Evolutionary conservation across 2,797 vertebrate genomes (phyloP), one percentile per base, ranked within the genome.

Genomic region (Xenentodon cancila): DNA sequence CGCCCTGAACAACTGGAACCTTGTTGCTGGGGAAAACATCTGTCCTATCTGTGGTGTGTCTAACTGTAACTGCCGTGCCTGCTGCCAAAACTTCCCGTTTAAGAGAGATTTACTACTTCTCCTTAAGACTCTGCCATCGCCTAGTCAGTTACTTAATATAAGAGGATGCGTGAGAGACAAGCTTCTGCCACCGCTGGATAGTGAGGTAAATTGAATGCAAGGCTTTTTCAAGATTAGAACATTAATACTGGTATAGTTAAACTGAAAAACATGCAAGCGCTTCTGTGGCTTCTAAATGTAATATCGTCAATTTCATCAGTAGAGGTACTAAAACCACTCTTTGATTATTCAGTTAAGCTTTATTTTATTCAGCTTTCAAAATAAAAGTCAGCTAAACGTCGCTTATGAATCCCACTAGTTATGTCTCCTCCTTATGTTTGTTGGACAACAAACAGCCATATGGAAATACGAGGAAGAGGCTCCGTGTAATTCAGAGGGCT

Each of bases 71-170:
- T 63, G 50, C 56, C 48, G 63, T 58, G 68, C 74, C 67, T 68
- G 65, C 76, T 88, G 77, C 76, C 59, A 25, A 77, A 76, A 80
- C 53, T 22, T 56, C 34, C 18, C 19, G 1, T 57, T 71, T 60
- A 40, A 48, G 40, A 69, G 69, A 79, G 84, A 84, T 84, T 86
- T 82, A 55, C 71, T 59, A 48, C 51, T 3, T n/a, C 75, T 79
- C 22, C 76, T 83, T 85, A 80, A 86, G 75, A 83, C 73, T 53
- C 67, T 44, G 72, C 49, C 64, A 16, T 55, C 49, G 63, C 53
- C 32, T 16, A 30, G 46, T 67, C 44, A 46, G 52, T 68, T 37
- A 42, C 42, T 80, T 81, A 84, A 82, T 88, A 81, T 49, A 50
- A 56, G 58, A 63, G 50, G 75, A 71, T 67, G 64, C 15, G 8